phyloP scores from a whole-genome alignment of 2,113 vertebrate species.

The Crotalus tigris region DNA sequence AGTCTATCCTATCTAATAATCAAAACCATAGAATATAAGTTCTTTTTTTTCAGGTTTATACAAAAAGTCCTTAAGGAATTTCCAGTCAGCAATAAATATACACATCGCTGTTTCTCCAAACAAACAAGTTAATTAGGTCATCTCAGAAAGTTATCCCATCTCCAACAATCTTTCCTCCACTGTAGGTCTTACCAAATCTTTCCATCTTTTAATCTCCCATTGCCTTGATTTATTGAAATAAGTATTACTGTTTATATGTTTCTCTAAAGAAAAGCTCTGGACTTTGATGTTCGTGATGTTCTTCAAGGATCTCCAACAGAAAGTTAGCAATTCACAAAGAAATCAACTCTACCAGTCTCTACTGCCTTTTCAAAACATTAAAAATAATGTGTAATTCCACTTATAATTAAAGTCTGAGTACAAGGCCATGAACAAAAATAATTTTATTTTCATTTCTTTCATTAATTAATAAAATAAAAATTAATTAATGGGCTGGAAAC shows the following conservation, averaged over 20 bases:
- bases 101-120: neutral
- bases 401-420: conserved; percentile 22
- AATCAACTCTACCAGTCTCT: neutral
- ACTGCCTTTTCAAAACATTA: neutral
- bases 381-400: conserved; percentile 29
- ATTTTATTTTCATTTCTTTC: conserved; percentile 25
- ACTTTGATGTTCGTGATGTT: neutral
- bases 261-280: conserved; percentile 22
- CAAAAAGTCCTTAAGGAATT: neutral
- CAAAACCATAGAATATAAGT: neutral
- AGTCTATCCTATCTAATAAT: neutral
- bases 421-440: neutral
- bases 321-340: neutral
- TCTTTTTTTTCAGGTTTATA: neutral
- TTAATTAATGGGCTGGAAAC: conserved; percentile 53
- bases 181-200: neutral
- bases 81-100: neutral
- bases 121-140: neutral
- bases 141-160: neutral
- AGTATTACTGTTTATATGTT: neutral
- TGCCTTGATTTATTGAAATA: neutral
- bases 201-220: neutral
- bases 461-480: conserved; percentile 44
- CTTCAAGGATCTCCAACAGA: neutral
- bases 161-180: neutral